Evolutionary conservation across 2,113 vertebrate species (phyloP), one percentile per base, ranked within the genome.

Genomic region (Scomber japonicus): DNA sequence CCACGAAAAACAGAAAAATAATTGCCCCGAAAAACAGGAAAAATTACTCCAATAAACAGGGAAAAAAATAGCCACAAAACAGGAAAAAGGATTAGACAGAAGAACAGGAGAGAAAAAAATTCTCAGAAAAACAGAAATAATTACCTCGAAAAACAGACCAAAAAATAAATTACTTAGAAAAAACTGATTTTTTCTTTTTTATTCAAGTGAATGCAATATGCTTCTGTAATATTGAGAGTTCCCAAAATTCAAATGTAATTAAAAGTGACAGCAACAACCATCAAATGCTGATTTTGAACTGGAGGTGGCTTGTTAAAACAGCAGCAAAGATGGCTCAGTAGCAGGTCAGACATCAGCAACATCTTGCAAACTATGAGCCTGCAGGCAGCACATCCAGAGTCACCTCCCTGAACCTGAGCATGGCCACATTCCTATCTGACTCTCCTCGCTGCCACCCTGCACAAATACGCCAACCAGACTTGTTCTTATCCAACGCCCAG

Each of bases 401-500:
- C 65, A 40, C 70, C 59, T 69, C 66, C 75, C 78, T 69, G 3
- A 24, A 50, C 51, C 15, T 50, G 83, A 82, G 65, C 13, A 61
- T 53, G 53, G 30, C 59, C 73, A 72, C 55, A 86, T 89, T 81
- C 75, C 81, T 84, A 60, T 71, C 27, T 8, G 68, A 4, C 40
- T 63, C 67, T 71, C 81, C 85, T 78, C 73, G 79, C 72, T 68
- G 51, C 62, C 77, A 46, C 64, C 40, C 67, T 19, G 27, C 3
- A 13, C 35, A 15, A 78, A 60, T 17, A 35, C 79, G 69, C 78
- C 85, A 82, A 24, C 62, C 70, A 49, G 19, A 66, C 65, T 30
- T 55, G 71, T 50, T 72, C 54, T 61, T 70, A 67, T 64, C 78
- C 67, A 40, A 67, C 48, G 24, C 61, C 80, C 74, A 40, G 66